Conservation (phyloP, 2,888 invertebrate species). For the Agriotes lineatus region DNA sequence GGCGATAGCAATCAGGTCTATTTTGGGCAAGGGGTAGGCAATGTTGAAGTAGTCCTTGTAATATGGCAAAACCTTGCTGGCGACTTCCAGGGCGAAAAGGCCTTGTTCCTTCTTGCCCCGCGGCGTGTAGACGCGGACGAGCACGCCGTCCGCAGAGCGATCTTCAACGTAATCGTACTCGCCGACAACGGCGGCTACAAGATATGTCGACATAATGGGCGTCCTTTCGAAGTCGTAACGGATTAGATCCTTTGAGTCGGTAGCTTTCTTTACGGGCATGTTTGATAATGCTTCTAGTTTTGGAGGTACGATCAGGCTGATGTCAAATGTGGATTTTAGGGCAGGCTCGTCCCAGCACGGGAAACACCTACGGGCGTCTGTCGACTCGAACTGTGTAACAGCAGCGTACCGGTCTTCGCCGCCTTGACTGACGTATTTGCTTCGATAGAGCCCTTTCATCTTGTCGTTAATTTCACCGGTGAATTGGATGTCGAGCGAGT, state of each 20-base stretch:
- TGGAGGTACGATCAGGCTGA: constrained; percentile 83
- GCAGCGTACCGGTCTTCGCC: constrained; percentile 87
- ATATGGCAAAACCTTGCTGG: constrained; percentile 89
- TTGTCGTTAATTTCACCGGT: constrained; percentile 90
- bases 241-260: constrained; percentile 48
- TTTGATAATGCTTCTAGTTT: constrained; percentile 91
- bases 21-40: constrained; percentile 94
- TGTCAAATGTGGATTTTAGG: constrained; percentile 93
- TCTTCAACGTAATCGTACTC: constrained; percentile 94
- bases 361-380: constrained; percentile 92
- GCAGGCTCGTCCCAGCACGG: constrained; percentile 99
- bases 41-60: constrained; percentile 95
- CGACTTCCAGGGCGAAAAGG: constrained; percentile 89
- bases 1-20: constrained; percentile 95
- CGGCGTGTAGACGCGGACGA: constrained; percentile 86
- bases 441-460: constrained; percentile 89
- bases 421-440: constrained; percentile 80
- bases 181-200: constrained; percentile 93
- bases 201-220: constrained; percentile 94
- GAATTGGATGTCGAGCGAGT: constrained; percentile 77
- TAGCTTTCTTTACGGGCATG: constrained; percentile 76
- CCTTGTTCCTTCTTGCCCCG: constrained; percentile 93
- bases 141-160: constrained; percentile 82
- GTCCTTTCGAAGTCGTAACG: constrained; percentile 79
- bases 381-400: constrained; percentile 92